These are phyloP conservation scores for Poecile atricapillus DNA, from an alignment of 2,113 vertebrate species.

Conservation along the genomic window DNA sequence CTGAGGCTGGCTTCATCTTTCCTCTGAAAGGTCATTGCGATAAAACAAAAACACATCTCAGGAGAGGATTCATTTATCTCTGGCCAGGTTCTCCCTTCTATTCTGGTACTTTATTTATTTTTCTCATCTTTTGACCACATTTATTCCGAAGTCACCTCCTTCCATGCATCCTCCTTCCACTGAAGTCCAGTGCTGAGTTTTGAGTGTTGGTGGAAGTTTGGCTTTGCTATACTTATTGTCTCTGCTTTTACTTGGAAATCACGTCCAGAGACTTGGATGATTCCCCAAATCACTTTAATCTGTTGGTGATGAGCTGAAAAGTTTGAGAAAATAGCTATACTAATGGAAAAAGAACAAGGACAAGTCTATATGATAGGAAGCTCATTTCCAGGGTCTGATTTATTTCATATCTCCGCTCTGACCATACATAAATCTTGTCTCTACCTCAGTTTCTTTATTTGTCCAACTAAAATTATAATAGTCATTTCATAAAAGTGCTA, in stretches of 20 bases:
- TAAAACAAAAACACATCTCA: slow-evolving; percentile 81
- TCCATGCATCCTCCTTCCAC: neutral
- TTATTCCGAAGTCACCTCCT: neutral
- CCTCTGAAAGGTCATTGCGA: slow-evolving; percentile 85
- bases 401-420: neutral
- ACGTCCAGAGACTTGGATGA: slow-evolving; percentile 38
- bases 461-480: slow-evolving; percentile 28
- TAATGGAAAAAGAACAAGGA: slow-evolving; percentile 60
- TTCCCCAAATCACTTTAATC: slow-evolving; percentile 53
- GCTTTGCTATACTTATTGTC: neutral
- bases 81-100: slow-evolving; percentile 40
- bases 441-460: slow-evolving; percentile 62
- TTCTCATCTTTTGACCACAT: neutral
- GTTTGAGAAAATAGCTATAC: slow-evolving; percentile 38
- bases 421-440: slow-evolving; percentile 30
- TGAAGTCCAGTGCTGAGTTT: neutral
- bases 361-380: slow-evolving; percentile 52
- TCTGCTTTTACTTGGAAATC: slow-evolving; percentile 26
- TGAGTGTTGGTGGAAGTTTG: neutral
- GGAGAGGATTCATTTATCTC: slow-evolving; percentile 73
- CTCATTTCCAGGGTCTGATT: slow-evolving; percentile 51
- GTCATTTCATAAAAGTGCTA: slow-evolving; percentile 21
- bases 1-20: slow-evolving; percentile 87
- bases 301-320: slow-evolving; percentile 62
- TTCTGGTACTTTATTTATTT: slow-evolving; percentile 66